phyloP scores from a whole-genome alignment of 2,113 vertebrate species.

The Columba livia region DNA sequence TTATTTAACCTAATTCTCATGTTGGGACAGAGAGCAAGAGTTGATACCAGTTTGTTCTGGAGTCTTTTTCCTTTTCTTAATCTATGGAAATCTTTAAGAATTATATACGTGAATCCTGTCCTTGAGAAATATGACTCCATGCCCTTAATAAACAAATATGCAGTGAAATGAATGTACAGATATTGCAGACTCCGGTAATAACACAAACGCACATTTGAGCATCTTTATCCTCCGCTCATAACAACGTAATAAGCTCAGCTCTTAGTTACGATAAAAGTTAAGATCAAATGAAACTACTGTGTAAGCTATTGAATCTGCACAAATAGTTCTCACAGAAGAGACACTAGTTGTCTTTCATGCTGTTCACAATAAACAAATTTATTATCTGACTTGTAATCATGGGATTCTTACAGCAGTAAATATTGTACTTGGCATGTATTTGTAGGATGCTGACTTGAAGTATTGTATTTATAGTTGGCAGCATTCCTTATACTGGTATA shows the following conservation, averaged over 20 bases:
- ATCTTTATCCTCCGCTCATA: not conserved
- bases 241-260: not conserved
- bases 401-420: not conserved
- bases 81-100: not conserved
- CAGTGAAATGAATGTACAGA: not conserved
- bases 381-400: not conserved
- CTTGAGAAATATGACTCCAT: not conserved
- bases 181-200: not conserved
- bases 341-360: not conserved
- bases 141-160: not conserved
- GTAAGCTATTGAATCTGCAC: not conserved
- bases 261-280: not conserved
- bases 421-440: not conserved
- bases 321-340: conserved; percentile 17
- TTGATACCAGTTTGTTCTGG: not conserved
- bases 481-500: not conserved
- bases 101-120: not conserved
- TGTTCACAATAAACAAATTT: not conserved
- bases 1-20: not conserved
- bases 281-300: not conserved
- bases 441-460: not conserved
- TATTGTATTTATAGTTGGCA: not conserved
- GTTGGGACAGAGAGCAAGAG: not conserved
- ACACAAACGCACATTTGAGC: not conserved
- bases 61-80: not conserved